phyloP scores from a whole-genome alignment of 2,797 vertebrate species.

The Heteromormyrus szaboi region DNA sequence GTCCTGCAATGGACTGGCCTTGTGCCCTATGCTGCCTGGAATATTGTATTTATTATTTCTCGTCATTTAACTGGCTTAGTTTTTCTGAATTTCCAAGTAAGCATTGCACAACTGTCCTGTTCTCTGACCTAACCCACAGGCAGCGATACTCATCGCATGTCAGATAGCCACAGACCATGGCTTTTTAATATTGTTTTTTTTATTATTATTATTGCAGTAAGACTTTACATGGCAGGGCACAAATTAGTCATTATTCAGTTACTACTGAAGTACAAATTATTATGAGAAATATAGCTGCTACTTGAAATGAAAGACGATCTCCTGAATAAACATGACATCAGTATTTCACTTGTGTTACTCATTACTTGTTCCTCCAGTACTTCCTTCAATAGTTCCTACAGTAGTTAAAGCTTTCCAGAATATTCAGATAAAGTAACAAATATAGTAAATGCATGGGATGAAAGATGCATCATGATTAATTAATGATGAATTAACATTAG shows the following conservation, averaged over 20 bases:
- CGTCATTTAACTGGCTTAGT: background rate
- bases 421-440: background rate
- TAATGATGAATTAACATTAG: background rate
- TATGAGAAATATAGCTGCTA: background rate
- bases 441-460: background rate
- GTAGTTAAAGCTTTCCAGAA: background rate
- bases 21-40: background rate
- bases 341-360: background rate
- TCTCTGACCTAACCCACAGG: background rate
- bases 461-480: background rate
- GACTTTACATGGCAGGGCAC: background rate
- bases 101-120: background rate
- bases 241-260: background rate
- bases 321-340: background rate
- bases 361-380: background rate
- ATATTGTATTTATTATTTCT: background rate
- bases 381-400: background rate
- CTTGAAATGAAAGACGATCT: background rate
- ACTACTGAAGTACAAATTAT: background rate
- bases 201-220: background rate
- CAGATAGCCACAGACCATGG: background rate
- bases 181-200: background rate
- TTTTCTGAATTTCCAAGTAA: background rate
- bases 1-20: background rate
- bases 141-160: background rate